Base-by-base conservation (phyloP, 2,797 vertebrate species). In the Muraenolepis orangiensis region DNA sequence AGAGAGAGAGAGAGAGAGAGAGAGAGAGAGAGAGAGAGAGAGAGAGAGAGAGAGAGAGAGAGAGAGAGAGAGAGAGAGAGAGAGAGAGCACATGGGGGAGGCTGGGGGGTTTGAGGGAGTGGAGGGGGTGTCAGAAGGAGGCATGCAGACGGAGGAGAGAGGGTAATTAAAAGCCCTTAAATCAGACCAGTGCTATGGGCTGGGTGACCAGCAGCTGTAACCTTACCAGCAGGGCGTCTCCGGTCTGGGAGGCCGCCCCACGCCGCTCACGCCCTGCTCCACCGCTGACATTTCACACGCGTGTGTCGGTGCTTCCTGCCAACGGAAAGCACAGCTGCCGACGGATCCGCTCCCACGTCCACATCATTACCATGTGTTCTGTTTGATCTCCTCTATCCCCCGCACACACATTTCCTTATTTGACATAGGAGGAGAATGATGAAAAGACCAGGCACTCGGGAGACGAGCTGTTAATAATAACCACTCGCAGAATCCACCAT, bases 211-310 rank as follows among this genome's bases (percentile, higher is more conserved):
- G 88, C 86, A 87, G 83, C 81, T 87, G 87, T 87, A 87, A 89
- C 91, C 90, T 90, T 78, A 88, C 89, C 85, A 82, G 82, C 84
- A 90, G 91, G 87, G 82, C 78, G 83, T 87, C 89, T 88, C 85
- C n/a, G n/a, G 87, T 91, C 87, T 84, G 81, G 71, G 80, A 10
- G 83, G 76, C 86, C 74, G 90, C 89, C 88, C 88, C 83, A 78
- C 66, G 71, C 86, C 84, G 81, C 75, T 73, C 74, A 74, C 84
- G 78, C 84, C 84, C 83, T 87, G 87, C 85, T 87, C 51, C 87
- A 84, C 81, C 82, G 82, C 82, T 89, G 89, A 91, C 89, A 88
- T 87, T 86, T 87, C 78, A 90, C 87, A 88, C 85, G n/a, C n/a
- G 84, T 84, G 81, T 88, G 82, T 51, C 46, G 20, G 80, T 84